Percentiles rank a stretch among this genome's conserved stretches.
Evolutionary conservation across 2,113 vertebrate species (phyloP).

Genomic region (Gasterosteus nipponicus): DNA sequence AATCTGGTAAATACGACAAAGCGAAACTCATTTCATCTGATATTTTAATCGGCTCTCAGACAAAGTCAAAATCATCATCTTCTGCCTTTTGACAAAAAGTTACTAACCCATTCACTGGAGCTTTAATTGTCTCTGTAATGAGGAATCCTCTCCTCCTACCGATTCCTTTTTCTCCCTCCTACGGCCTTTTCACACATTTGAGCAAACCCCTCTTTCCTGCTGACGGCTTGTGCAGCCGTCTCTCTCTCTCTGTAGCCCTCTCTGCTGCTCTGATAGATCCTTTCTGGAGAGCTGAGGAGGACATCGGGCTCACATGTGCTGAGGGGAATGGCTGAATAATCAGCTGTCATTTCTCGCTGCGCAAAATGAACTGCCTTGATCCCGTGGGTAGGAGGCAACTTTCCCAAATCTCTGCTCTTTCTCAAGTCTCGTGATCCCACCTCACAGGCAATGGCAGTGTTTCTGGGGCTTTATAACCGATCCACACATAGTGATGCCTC

Average conservation of each 20-base stretch:
- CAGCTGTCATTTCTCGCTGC: conserved; percentile 82
- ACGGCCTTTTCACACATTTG: background rate
- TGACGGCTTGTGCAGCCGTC: conserved; percentile 16
- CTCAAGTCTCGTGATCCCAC: conserved; percentile 31
- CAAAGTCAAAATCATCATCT: background rate
- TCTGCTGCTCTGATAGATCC: conserved; percentile 20
- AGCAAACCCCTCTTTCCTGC: background rate
- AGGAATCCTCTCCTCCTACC: background rate
- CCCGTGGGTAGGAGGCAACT: conserved; percentile 78
- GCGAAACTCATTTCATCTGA: background rate
- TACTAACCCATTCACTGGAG: background rate
- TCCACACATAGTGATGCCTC: conserved; percentile 61
- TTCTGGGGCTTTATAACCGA: conserved; percentile 59
- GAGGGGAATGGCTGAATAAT: conserved; percentile 83
- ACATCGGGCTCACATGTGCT: conserved; percentile 72
- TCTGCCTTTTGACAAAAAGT: background rate
- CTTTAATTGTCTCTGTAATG: background rate
- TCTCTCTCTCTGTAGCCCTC: conserved; percentile 21
- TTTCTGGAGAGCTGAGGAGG: conserved; percentile 9
- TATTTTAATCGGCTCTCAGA: background rate
- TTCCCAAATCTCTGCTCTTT: conserved; percentile 39
- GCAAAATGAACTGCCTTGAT: conserved; percentile 83
- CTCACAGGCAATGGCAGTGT: conserved; percentile 29
- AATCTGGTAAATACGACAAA: conserved; percentile 85
- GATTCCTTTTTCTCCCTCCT: background rate